Evolutionary conservation across 2,888 invertebrate genomes (phyloP).

Genomic region (Heliconius charithonia): DNA sequence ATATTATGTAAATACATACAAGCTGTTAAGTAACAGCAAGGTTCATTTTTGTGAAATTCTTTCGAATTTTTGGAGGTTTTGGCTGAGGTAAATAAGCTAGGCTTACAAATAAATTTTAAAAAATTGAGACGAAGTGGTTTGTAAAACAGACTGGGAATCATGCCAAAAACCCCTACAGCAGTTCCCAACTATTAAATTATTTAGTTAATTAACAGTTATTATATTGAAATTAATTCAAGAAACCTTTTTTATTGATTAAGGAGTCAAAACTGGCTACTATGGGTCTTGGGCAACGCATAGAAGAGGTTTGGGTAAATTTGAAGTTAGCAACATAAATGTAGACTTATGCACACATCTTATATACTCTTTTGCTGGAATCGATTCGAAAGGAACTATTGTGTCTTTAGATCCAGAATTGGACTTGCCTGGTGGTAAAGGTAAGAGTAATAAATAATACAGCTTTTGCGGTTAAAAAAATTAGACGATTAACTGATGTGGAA

Average conservation of each 20-base stretch:
- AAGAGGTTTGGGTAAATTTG: conserved; percentile 85
- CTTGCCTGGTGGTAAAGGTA: conserved; percentile 84
- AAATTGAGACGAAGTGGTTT: neutral
- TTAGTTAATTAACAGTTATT: neutral
- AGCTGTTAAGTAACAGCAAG: neutral
- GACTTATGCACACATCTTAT: conserved; percentile 89
- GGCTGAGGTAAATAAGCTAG: neutral
- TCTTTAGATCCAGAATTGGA: conserved; percentile 86
- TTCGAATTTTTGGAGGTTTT: neutral
- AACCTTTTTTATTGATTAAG: conserved; percentile 63
- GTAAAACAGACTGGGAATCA: neutral
- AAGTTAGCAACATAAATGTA: conserved; percentile 86
- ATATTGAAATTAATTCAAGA: neutral
- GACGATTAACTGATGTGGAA: too few species aligned
- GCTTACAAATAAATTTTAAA: neutral
- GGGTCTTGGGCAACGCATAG: conserved; percentile 91
- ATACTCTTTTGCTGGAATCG: conserved; percentile 89
- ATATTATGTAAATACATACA: neutral
- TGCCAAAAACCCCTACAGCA: neutral
- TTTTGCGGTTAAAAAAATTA: too few species aligned
- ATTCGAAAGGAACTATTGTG: conserved; percentile 75
- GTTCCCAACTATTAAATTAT: neutral
- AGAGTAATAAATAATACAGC: conserved; percentile 61
- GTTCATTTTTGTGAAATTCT: too few species aligned
- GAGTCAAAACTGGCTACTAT: conserved; percentile 88